Evolutionary conservation across 2,113 vertebrate species (phyloP).

Genomic region (Marcusenius ussheri): DNA sequence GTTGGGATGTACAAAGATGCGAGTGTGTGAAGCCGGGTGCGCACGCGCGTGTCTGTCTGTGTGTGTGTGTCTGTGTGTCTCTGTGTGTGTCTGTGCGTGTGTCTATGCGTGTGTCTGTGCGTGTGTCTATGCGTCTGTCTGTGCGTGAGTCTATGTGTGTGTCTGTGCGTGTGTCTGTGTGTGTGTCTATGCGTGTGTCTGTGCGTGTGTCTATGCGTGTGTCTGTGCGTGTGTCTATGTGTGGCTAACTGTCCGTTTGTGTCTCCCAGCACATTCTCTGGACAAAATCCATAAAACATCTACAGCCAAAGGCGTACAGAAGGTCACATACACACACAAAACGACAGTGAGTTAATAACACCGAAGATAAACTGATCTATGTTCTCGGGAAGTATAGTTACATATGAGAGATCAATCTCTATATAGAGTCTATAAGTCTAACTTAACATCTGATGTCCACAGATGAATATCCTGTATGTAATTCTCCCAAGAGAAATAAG

Average conservation of each 20-base stretch:
- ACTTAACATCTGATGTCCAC: slow-evolving; percentile 10
- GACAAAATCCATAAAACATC: neutral
- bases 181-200: neutral
- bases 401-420: neutral
- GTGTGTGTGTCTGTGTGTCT: neutral
- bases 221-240: neutral
- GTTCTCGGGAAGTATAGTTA: neutral
- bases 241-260: neutral
- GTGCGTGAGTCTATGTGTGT: neutral
- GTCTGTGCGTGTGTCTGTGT: neutral
- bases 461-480: slow-evolving; percentile 5
- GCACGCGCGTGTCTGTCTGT: neutral
- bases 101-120: no score
- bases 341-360: neutral
- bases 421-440: slow-evolving; percentile 10
- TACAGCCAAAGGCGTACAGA: slow-evolving; percentile 5
- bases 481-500: neutral
- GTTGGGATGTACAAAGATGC: neutral
- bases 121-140: no score
- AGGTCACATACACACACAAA: neutral
- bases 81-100: no score
- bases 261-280: neutral
- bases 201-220: neutral
- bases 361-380: neutral
- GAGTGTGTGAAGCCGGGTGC: neutral